These are phyloP conservation scores for Tetragnatha montana DNA, from an alignment of 2,888 invertebrate genomes.

Conservation along the genomic window DNA sequence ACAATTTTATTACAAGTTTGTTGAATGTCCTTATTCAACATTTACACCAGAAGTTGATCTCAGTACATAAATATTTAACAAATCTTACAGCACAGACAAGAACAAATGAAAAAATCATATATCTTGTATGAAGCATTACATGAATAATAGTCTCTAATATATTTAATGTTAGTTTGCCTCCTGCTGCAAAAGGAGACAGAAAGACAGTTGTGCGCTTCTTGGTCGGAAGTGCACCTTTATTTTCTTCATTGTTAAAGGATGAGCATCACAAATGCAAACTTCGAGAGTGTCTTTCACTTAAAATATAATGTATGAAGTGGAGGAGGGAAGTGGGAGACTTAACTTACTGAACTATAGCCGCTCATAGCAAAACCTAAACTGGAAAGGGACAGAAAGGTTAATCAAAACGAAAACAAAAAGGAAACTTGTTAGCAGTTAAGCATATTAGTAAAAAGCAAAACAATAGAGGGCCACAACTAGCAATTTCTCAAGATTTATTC, in stretches of 20 bases:
- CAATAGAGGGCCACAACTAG: no score
- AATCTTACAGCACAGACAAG: background rate
- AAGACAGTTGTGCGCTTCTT: background rate
- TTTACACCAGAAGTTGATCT: background rate
- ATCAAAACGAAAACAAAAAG: conserved; percentile 4
- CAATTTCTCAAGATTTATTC: no score
- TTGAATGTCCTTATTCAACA: background rate
- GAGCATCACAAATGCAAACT: conserved; percentile 1
- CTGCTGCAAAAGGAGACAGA: background rate
- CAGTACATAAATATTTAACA: background rate
- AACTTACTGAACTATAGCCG: conserved; percentile 39
- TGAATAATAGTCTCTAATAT: background rate
- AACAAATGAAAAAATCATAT: background rate
- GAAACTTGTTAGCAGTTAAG: background rate
- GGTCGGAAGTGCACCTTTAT: background rate
- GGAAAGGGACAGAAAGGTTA: conserved; percentile 9
- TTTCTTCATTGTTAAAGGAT: conserved; percentile 5
- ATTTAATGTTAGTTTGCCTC: background rate
- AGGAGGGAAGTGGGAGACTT: background rate
- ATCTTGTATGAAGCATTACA: background rate
- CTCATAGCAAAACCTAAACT: conserved; percentile 35
- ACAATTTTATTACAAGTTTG: conserved; percentile 14
- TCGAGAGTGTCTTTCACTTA: conserved; percentile 6
- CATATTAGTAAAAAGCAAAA: no score
- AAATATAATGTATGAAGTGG: background rate